A percentile compares a stretch with the other conserved stretches of the same genome.
Conservation (phyloP, 2,797 vertebrate species). For the Tachyglossus aculeatus region DNA sequence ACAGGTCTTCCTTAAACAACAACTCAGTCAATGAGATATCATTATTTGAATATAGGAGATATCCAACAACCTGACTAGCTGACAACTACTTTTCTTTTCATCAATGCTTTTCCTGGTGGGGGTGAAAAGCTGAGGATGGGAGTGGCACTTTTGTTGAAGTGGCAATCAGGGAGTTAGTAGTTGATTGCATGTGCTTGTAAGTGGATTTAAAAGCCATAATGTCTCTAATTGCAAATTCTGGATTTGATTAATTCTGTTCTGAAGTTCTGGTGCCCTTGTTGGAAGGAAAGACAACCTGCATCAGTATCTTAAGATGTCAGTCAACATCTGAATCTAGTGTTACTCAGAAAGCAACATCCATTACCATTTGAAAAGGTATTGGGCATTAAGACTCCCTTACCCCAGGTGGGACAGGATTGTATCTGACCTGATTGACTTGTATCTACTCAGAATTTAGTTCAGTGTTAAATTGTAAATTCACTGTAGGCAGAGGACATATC, state of each 20-base stretch:
- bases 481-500: too few species aligned
- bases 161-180: background rate
- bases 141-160: background rate
- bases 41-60: background rate
- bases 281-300: constrained; percentile 10
- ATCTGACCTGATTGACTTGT: too few species aligned
- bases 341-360: too few species aligned
- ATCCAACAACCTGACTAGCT: background rate
- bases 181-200: constrained; percentile 2
- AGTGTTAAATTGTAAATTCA: too few species aligned
- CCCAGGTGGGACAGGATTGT: too few species aligned
- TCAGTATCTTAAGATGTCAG: background rate
- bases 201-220: constrained; percentile 21
- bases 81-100: too few species aligned
- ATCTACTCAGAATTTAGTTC: too few species aligned
- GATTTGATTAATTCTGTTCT: constrained; percentile 30
- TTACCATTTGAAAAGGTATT: background rate
- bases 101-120: background rate
- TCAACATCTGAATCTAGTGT: constrained; percentile 2
- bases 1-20: too few species aligned
- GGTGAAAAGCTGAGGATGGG: background rate
- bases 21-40: background rate
- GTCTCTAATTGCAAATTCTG: constrained; percentile 20
- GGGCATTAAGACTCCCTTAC: background rate
- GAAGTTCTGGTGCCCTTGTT: constrained; percentile 23